Conservation (phyloP, 2,888 invertebrate genomes). For the Dolichopus griseipennis region DNA sequence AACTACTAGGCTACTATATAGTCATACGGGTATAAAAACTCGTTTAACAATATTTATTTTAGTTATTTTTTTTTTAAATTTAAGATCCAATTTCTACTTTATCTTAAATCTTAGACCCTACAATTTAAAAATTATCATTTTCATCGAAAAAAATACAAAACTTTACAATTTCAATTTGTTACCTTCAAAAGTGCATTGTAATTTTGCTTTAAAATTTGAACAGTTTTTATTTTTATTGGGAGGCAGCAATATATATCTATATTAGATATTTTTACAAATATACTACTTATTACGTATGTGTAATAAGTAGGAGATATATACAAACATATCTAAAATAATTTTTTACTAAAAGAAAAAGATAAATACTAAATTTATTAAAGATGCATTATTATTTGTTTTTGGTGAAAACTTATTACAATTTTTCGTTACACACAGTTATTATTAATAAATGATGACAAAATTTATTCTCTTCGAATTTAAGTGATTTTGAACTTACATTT, state of each 20-base stretch:
- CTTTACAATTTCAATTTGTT: background rate
- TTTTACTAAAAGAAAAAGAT: background rate
- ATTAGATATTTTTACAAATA: no score
- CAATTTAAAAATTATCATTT: no score
- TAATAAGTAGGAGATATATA: no score
- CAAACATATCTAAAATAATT: no score
- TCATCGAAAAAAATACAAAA: background rate
- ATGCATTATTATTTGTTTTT: background rate
- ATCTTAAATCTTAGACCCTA: no score
- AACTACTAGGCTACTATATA: no score
- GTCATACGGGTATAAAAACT: no score
- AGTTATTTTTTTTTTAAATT: no score
- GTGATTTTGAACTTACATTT: background rate
- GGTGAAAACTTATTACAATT: background rate
- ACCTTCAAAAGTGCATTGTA: background rate
- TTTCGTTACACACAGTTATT: background rate
- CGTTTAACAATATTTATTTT: no score
- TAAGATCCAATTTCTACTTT: no score
- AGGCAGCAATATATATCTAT: background rate
- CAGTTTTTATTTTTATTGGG: background rate
- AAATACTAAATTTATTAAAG: background rate
- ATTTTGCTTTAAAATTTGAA: background rate
- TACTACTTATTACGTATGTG: no score
- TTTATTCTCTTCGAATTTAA: background rate
- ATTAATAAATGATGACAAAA: slow-evolving; percentile 4